These are phyloP conservation scores for Macrostomum lignano DNA, from an alignment of 1,140 invertebrate genomes.

Conservation along the genomic window DNA sequence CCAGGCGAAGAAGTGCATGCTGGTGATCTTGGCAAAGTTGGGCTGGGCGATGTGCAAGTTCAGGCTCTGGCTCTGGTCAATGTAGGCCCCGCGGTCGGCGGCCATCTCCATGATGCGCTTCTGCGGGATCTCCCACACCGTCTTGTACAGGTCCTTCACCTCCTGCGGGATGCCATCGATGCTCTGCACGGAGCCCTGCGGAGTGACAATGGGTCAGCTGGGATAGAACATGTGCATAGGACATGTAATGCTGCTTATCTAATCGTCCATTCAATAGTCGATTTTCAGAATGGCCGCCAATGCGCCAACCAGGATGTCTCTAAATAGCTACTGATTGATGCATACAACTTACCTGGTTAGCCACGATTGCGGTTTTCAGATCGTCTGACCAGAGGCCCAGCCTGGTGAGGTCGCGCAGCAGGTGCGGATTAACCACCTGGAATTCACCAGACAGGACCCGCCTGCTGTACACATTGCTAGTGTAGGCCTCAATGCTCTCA, in stretches of 20 bases:
- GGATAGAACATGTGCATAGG: too few relatives aligned
- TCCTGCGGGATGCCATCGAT: conserved; percentile 60
- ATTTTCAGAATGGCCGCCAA: too few relatives aligned
- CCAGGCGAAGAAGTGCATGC: conserved; percentile 96
- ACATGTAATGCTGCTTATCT: too few relatives aligned
- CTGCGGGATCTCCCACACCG: conserved; percentile 92
- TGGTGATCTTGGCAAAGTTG: conserved; percentile 65
- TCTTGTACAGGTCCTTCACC: conserved; percentile 71
- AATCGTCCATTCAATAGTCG: too few relatives aligned
- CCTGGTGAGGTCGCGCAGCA: conserved; percentile 68
- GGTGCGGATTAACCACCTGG: conserved; percentile 78
- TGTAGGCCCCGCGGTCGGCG: conserved; percentile 78
- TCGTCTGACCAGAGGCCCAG: conserved; percentile 64
- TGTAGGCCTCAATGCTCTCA: conserved; percentile 90
- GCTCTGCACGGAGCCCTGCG: conserved; percentile 32
- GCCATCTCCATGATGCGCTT: conserved; percentile 82
- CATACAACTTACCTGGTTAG: too few relatives aligned
- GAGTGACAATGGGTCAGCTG: too few relatives aligned
- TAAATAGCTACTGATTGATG: too few relatives aligned
- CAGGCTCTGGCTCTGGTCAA: conserved; percentile 89
- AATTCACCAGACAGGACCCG: conserved; percentile 67
- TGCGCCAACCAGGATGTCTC: too few relatives aligned
- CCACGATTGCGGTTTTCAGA: conserved; percentile 81
- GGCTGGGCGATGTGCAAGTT: conserved; percentile 84
- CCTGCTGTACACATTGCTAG: conserved; percentile 76